Conservation (phyloP, 2,888 invertebrate genomes). For the Oscheius sp. region DNA sequence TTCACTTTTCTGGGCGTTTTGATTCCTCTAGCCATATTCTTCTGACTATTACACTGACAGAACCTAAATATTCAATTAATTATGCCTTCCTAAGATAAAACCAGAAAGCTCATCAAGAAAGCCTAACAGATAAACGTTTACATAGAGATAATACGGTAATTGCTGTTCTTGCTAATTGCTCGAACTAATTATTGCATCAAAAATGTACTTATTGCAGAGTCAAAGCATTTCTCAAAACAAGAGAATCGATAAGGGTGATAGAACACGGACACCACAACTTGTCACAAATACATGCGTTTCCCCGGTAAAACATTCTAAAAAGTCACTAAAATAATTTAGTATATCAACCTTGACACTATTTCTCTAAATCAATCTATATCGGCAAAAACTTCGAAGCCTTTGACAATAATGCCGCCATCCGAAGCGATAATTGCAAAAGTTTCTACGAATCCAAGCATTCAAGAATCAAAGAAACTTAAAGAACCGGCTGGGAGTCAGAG, state of each 20-base stretch:
- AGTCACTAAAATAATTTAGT: not conserved
- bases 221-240: not conserved
- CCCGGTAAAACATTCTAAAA: not conserved
- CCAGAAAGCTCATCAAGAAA: no score
- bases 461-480: no score
- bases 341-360: slow-evolving; percentile 20
- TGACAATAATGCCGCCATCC: slow-evolving; percentile 11
- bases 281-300: slow-evolving; percentile 28
- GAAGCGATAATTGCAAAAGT: not conserved
- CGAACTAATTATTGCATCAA: no score
- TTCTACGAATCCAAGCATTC: not conserved
- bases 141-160: no score
- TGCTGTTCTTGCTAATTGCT: no score
- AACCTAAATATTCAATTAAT: no score
- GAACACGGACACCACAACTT: not conserved
- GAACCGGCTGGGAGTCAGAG: no score
- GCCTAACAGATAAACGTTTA: no score
- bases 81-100: no score
- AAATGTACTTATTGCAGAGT: no score
- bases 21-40: slow-evolving; percentile 1
- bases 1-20: no score
- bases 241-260: slow-evolving; percentile 5
- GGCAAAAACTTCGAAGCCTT: slow-evolving; percentile 9
- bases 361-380: not conserved
- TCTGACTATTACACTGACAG: not conserved